A percentile compares a stretch with the other conserved stretches of the same genome.
Evolutionary conservation across 1,140 invertebrate species (phyloP).

Genomic region (Nasonia vitripennis): DNA sequence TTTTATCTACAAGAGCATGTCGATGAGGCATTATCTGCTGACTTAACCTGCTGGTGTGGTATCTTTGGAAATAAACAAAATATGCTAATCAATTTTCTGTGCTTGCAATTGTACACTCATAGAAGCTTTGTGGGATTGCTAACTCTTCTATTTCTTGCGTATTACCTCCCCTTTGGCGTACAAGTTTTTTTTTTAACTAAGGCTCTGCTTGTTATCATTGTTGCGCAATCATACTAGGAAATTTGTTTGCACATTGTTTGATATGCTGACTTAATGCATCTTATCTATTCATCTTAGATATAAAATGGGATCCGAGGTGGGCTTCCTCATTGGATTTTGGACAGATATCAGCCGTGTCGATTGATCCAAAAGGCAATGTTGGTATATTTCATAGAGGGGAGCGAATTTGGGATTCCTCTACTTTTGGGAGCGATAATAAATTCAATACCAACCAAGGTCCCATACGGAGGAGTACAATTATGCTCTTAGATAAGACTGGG

Average conservation of each 20-base stretch:
- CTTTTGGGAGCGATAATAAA: conserved; percentile 82
- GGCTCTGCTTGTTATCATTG: too few relatives aligned
- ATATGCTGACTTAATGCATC: neutral
- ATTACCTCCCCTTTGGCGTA: too few relatives aligned
- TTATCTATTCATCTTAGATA: conserved; percentile 61
- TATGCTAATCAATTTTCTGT: neutral
- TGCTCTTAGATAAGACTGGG: conserved; percentile 83
- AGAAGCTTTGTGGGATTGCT: too few relatives aligned
- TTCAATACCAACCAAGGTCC: conserved; percentile 78
- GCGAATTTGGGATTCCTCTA: conserved; percentile 81
- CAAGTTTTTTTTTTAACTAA: too few relatives aligned
- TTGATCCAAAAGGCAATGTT: conserved; percentile 84
- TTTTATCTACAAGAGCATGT: neutral
- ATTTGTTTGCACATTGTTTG: neutral
- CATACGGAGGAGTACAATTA: conserved; percentile 84
- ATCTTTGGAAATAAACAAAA: neutral
- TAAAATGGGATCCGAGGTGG: conserved; percentile 74
- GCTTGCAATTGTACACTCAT: too few relatives aligned
- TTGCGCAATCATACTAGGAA: neutral
- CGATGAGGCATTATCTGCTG: neutral
- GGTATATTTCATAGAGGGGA: conserved; percentile 90
- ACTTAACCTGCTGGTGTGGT: neutral
- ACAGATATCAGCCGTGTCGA: conserved; percentile 87
- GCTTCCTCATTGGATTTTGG: conserved; percentile 78
- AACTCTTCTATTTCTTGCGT: too few relatives aligned